Conservation (phyloP, 2,113 vertebrate genomes). For the Mionectes macconnelli region DNA sequence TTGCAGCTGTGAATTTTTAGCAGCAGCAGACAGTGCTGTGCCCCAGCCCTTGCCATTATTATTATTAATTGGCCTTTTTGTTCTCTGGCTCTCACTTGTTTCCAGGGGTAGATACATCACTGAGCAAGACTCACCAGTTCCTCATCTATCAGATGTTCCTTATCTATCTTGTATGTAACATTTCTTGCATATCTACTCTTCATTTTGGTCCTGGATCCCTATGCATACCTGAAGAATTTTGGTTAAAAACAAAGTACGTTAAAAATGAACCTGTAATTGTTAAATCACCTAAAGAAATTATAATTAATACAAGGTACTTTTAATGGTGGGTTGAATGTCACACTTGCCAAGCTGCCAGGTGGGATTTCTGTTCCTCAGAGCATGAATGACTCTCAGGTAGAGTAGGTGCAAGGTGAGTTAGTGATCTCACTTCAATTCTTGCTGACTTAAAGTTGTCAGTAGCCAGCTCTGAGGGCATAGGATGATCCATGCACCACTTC, state of each 20-base stretch:
- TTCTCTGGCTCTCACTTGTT: neutral
- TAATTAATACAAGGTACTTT: neutral
- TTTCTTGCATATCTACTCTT: neutral
- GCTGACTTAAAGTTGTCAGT: neutral
- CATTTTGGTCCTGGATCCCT: neutral
- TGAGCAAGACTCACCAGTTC: neutral
- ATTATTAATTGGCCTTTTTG: neutral
- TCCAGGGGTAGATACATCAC: neutral
- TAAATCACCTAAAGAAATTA: neutral
- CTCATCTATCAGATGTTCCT: neutral
- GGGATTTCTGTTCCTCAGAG: neutral
- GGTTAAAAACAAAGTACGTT: accelerated
- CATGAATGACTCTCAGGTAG: neutral
- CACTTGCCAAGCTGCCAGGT: neutral
- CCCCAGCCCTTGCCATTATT: neutral
- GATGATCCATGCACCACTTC: neutral
- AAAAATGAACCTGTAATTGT: neutral
- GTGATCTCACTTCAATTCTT: neutral
- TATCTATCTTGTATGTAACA: neutral
- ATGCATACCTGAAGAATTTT: neutral
- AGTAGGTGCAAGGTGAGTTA: neutral
- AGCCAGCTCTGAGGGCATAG: neutral
- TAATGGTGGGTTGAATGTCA: neutral
- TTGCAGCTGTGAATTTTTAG: neutral
- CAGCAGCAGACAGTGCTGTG: too few species aligned